Conservation (phyloP, 2,797 vertebrate species). For the Falco peregrinus region DNA sequence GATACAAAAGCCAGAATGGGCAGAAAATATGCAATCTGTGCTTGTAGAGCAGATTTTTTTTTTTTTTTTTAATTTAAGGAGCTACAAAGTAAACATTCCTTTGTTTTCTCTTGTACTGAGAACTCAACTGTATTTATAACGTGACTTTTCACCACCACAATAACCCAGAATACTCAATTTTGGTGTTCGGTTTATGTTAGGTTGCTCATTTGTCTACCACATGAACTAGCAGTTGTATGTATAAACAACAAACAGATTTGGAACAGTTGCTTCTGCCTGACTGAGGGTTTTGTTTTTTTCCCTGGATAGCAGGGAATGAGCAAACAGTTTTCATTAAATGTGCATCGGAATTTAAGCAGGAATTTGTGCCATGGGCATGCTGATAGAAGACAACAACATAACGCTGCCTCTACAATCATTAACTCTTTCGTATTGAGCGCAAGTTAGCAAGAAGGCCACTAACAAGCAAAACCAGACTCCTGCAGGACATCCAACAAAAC, state of each 20-base stretch:
- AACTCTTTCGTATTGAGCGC: not conserved
- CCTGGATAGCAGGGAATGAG: not conserved
- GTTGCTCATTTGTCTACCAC: not conserved
- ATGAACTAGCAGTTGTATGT: not conserved
- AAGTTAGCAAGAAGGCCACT: not conserved
- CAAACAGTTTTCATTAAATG: not conserved
- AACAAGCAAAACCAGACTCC: not conserved
- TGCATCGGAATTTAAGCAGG: not conserved
- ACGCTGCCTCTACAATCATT: not conserved
- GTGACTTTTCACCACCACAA: not conserved
- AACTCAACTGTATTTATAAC: not conserved
- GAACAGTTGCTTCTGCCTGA: not conserved
- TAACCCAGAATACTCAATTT: not conserved
- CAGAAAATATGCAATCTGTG: not conserved
- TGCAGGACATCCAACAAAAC: not conserved
- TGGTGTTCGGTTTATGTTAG: not conserved
- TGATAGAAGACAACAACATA: not conserved
- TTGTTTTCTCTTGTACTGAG: not conserved
- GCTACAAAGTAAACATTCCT: not conserved
- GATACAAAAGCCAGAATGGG: not conserved
- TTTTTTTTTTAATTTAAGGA: not conserved
- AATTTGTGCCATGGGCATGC: not conserved
- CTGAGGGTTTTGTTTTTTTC: not conserved
- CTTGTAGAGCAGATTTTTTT: not conserved
- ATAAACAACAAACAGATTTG: constrained; percentile 6